Evolutionary conservation across 2,888 invertebrate genomes (phyloP).

Genomic region (Parnassius orleans): DNA sequence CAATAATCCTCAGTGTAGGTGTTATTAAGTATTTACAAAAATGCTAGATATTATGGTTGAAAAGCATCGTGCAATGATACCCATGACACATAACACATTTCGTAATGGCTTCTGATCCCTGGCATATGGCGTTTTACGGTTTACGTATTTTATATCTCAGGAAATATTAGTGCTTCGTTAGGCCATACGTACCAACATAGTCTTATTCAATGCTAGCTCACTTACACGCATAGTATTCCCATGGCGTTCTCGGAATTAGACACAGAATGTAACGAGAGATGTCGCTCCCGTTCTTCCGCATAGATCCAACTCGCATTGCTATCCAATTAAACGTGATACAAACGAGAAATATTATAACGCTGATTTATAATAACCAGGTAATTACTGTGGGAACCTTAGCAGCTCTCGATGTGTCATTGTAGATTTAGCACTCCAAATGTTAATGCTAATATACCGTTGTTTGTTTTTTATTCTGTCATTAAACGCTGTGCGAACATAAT

Average conservation of each 20-base stretch:
- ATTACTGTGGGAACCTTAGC: slow-evolving; percentile 70
- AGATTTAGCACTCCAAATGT: slow-evolving; percentile 38
- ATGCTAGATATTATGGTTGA: too few species aligned
- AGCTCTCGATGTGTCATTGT: slow-evolving; percentile 52
- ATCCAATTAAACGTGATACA: slow-evolving; percentile 76
- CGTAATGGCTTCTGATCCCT: too few species aligned
- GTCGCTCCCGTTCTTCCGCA: slow-evolving; percentile 72
- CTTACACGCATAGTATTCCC: slow-evolving; percentile 54
- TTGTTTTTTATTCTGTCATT: slow-evolving; percentile 13
- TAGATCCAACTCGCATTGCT: slow-evolving; percentile 72
- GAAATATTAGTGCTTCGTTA: slow-evolving; percentile 15
- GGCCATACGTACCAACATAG: neutral
- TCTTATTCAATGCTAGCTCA: slow-evolving; percentile 32
- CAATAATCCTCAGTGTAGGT: too few species aligned
- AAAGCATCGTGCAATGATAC: too few species aligned
- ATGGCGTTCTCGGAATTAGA: slow-evolving; percentile 75
- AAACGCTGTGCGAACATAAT: slow-evolving; percentile 11
- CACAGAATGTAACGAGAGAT: slow-evolving; percentile 76
- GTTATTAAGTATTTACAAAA: too few species aligned
- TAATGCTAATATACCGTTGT: slow-evolving; percentile 29
- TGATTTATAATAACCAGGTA: slow-evolving; percentile 59
- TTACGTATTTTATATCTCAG: too few species aligned
- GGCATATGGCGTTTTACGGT: too few species aligned
- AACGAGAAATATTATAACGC: slow-evolving; percentile 67
- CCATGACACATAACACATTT: too few species aligned